Evolutionary conservation across 2,797 vertebrate species (phyloP).

Genomic region (Anisognathus igniventris): DNA sequence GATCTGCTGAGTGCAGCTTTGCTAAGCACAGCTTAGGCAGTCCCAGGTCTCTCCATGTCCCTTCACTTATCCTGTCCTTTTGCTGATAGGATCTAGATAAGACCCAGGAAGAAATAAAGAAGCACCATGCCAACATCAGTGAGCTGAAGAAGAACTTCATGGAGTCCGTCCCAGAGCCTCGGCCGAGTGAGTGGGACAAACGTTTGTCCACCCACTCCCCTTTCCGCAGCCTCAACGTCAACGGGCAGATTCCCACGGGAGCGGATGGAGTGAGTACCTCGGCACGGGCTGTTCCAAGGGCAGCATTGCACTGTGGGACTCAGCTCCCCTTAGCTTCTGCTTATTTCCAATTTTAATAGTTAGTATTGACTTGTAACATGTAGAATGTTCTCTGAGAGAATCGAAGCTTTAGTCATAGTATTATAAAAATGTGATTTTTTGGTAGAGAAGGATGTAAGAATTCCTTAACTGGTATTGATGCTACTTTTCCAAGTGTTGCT

Average conservation of each 20-base stretch:
- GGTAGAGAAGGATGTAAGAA: background rate
- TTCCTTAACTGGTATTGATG: background rate
- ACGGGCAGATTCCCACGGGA: conserved; percentile 87
- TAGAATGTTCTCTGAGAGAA: background rate
- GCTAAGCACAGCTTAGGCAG: conserved; percentile 28
- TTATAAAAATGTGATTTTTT: rapidly evolving
- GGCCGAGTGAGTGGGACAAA: conserved; percentile 97
- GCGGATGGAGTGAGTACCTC: conserved; percentile 86
- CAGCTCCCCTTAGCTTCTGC: background rate
- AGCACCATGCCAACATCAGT: conserved; percentile 95
- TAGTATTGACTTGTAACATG: rapidly evolving
- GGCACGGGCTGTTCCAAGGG: rapidly evolving
- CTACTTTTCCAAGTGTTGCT: background rate
- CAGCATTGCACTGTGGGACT: background rate
- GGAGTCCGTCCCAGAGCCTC: conserved; percentile 91
- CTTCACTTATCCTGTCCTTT: conserved; percentile 27
- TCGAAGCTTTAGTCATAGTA: rapidly evolving
- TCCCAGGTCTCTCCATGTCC: background rate
- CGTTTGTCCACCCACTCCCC: conserved; percentile 93
- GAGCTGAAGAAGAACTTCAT: conserved; percentile 98
- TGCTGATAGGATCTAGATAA: conserved; percentile 89
- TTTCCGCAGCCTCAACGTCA: conserved; percentile 88
- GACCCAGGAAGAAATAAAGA: conserved; percentile 93
- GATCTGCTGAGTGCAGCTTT: conserved; percentile 54
- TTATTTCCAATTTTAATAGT: rapidly evolving